Evolutionary conservation across 2,113 vertebrate species (phyloP), one percentile per base, ranked within the genome.

Genomic region (Platysteira castanea): DNA sequence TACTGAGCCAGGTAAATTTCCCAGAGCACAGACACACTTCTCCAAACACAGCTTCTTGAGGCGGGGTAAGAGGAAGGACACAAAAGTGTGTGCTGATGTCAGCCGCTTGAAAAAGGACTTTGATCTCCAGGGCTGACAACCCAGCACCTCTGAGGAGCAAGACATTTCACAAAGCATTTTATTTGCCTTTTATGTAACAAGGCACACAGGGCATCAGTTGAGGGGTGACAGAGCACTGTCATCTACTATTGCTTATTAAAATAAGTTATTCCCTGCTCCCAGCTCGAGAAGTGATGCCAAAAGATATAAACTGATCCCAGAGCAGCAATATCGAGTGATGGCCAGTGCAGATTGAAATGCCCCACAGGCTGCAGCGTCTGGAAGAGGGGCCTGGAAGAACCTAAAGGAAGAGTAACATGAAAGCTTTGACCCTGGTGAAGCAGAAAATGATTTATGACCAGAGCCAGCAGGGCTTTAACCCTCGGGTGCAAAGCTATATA

Each of bases 311-410:
- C 24, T 44, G 31, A 39, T 71, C 78, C 42, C 76, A 84, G 60
- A 89, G 49, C 77, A 70, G 33, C 68, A 46, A 23, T 16, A 80
- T 2, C 0, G 20, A 77, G 67, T 0, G 0, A 42, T 16, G 6
- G 18, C 22, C 49, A n/a, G 50, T 1, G 5, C 28, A 31, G 52
- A 74, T 0, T 35, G 46, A 60, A 64, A 56, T 3, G 20, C 21
- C 46, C 26, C 60, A 24, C 24, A 10, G 0, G 0, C 19, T 39
- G 41, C 60, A 54, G 30, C 5, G 0, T 12, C 52, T 39, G 4
- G 47, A 52, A 39, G 47, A 75, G 15, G 17, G 42, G 46, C 31
- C 83, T 64, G 76, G 19, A 63, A 84, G 71, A 27, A 69, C 59
- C 30, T 74, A 22, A 88, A 78, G 50, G 33, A 74, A 69, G 16